These are phyloP conservation scores for Hydractinia symbiolongicarpus DNA, from an alignment of 30 jellyfish, hydroid and myxozoan genomes.

Conservation along the genomic window DNA sequence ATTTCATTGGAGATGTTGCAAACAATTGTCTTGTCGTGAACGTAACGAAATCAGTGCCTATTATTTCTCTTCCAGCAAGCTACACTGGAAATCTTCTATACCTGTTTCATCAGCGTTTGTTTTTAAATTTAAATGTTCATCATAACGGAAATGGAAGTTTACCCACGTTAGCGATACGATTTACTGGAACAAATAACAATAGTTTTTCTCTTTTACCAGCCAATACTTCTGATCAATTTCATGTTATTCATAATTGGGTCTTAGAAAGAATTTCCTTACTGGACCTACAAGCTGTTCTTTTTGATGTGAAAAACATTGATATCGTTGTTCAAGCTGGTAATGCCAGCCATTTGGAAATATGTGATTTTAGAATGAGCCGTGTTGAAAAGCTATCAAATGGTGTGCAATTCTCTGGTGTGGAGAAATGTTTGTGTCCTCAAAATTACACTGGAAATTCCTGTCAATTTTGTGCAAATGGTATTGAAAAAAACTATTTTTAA, in stretches of 20 bases:
- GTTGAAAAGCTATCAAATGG: background rate
- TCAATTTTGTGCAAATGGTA: constrained; percentile 59
- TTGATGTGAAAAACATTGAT: background rate
- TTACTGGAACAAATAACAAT: background rate
- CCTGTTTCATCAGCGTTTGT: constrained; percentile 34
- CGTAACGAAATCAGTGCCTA: background rate
- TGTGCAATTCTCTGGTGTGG: constrained; percentile 37
- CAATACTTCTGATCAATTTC: background rate
- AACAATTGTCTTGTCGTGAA: background rate
- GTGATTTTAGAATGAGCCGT: constrained; percentile 2
- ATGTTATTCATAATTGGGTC: background rate
- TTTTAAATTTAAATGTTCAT: constrained; percentile 6
- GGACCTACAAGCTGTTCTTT: background rate
- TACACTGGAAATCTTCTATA: constrained; percentile 53
- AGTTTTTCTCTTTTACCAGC: no score
- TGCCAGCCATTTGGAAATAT: background rate
- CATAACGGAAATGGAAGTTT: background rate
- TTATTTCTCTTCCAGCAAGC: constrained; percentile 35
- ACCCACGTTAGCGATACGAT: background rate
- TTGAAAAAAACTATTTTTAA: background rate
- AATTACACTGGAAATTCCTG: constrained; percentile 80
- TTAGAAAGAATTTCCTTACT: background rate
- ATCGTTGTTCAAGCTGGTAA: background rate
- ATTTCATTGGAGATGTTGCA: background rate
- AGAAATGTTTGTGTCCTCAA: constrained; percentile 65